Percentiles rank a stretch among this genome's conserved stretches.
phyloP scores from a whole-genome alignment of 2,797 vertebrate genomes.

The Saxicola maurus region DNA sequence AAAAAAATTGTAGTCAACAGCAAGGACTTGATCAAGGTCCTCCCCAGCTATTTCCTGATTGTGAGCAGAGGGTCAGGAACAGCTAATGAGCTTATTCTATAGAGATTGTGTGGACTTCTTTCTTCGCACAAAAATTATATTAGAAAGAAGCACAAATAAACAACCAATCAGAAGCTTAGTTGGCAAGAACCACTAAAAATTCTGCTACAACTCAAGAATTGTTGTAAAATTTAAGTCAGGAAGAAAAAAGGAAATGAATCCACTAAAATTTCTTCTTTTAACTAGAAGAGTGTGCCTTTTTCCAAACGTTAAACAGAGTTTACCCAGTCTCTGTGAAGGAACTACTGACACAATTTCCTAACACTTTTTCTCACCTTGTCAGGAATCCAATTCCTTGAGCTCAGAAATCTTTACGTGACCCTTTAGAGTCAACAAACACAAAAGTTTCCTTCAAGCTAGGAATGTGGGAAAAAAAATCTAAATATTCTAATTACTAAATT shows the following conservation, averaged over 20 bases:
- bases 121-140: neutral
- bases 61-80: neutral
- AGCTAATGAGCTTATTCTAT: neutral
- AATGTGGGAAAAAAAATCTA: neutral
- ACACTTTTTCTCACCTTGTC: neutral
- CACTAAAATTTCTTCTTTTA: neutral
- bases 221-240: neutral
- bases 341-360: neutral
- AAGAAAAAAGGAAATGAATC: neutral
- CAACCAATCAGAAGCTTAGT: neutral
- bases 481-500: neutral
- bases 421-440: neutral
- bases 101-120: neutral
- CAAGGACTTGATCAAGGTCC: neutral
- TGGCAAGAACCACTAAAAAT: neutral
- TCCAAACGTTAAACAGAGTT: neutral
- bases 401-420: neutral
- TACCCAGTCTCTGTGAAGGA: neutral
- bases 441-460: neutral
- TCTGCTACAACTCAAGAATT: neutral
- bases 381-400: neutral
- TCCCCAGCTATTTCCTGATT: neutral
- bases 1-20: neutral
- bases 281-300: neutral
- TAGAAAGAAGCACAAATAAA: neutral